Evolutionary conservation across 2,797 vertebrate species (phyloP).

Genomic region (Parotocinclus haroldoi): DNA sequence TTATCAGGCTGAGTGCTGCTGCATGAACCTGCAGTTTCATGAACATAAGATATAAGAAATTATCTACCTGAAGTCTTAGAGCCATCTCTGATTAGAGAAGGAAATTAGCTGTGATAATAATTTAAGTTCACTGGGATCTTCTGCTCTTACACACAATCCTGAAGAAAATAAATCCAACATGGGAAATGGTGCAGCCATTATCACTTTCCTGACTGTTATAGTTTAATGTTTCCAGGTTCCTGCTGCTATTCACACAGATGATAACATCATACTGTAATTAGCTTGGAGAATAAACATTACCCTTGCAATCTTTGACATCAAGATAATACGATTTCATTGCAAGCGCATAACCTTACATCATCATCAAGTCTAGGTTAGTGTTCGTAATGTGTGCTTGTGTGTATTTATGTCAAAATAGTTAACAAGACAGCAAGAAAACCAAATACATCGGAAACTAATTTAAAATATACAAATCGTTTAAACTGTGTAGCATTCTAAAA

Average conservation of each 20-base stretch:
- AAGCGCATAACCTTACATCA: neutral
- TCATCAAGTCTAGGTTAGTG: neutral
- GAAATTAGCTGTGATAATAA: slow-evolving; percentile 47
- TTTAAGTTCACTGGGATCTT: slow-evolving; percentile 33
- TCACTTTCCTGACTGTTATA: neutral
- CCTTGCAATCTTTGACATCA: neutral
- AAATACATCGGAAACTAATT: too few relatives aligned
- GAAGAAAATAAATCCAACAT: slow-evolving; percentile 12
- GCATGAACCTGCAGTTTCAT: neutral
- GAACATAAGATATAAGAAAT: slow-evolving; percentile 35
- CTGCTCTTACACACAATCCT: neutral
- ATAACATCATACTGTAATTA: neutral
- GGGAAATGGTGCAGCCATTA: slow-evolving; percentile 9
- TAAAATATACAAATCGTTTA: too few relatives aligned
- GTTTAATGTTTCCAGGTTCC: too few relatives aligned
- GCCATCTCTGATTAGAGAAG: slow-evolving; percentile 40
- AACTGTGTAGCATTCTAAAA: too few relatives aligned
- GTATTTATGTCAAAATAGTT: neutral
- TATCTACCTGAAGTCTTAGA: slow-evolving; percentile 35
- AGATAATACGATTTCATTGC: slow-evolving; percentile 7
- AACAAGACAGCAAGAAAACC: too few relatives aligned
- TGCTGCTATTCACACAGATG: neutral
- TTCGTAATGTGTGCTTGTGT: slow-evolving; percentile 2
- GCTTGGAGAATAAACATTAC: slow-evolving; percentile 1
- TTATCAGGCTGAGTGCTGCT: slow-evolving; percentile 23